These are phyloP conservation scores for Jacana jacana DNA, from an alignment of 2,113 vertebrate species.

Conservation along the genomic window DNA sequence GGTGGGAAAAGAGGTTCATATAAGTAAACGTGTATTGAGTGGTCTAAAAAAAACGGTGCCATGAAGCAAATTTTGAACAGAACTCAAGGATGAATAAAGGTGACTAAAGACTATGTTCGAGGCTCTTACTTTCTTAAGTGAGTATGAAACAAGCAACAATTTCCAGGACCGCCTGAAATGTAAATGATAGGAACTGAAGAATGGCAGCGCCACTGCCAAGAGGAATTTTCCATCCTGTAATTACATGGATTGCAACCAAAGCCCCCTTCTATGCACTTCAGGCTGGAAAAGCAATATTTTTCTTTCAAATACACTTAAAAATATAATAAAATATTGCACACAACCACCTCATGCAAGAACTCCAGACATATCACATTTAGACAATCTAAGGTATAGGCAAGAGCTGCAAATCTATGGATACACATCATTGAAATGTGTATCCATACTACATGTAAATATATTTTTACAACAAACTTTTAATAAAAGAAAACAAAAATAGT, in stretches of 20 bases:
- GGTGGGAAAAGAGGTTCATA: not conserved
- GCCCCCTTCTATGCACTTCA: not conserved
- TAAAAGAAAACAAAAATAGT: not conserved
- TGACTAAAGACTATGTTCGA: not conserved
- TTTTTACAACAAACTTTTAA: not conserved
- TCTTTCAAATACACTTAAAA: conserved; percentile 22
- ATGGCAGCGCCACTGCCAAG: not conserved
- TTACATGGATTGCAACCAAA: conserved; percentile 16
- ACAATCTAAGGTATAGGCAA: not conserved
- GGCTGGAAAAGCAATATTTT: conserved; percentile 1
- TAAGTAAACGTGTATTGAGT: not conserved
- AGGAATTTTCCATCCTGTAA: conserved; percentile 13
- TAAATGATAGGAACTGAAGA: conserved; percentile 5
- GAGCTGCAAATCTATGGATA: not conserved
- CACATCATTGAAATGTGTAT: not conserved
- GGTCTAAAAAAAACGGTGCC: not conserved
- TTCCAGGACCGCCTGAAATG: conserved; percentile 13
- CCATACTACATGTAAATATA: not conserved
- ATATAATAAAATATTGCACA: conserved; percentile 17
- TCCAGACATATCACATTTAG: not conserved
- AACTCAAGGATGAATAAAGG: conserved; percentile 13
- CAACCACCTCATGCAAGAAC: not conserved
- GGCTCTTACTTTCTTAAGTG: not conserved
- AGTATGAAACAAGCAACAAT: conserved; percentile 5
- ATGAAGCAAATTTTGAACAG: not conserved